phyloP scores from a whole-genome alignment of 2,797 vertebrate genomes.

The Nyctibius grandis region DNA sequence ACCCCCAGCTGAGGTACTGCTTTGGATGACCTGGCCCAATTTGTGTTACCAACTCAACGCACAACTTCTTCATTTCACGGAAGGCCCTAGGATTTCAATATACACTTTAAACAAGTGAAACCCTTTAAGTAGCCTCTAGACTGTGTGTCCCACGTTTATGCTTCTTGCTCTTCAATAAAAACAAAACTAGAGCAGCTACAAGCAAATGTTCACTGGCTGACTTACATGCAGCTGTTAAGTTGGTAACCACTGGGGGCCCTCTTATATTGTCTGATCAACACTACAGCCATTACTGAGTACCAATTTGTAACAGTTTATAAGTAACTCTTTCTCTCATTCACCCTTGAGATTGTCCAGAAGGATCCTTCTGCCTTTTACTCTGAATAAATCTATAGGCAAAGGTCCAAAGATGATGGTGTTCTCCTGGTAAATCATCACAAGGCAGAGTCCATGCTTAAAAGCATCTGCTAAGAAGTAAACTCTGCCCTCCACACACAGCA shows the following conservation, averaged over 20 bases:
- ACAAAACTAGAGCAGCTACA: conserved; percentile 66
- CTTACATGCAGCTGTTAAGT: conserved; percentile 71
- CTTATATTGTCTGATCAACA: conserved; percentile 71
- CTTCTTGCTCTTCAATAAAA: conserved; percentile 70
- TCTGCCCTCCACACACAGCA: conserved; percentile 43
- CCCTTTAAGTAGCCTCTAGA: conserved; percentile 58
- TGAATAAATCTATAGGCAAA: conserved; percentile 67
- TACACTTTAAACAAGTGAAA: conserved; percentile 56
- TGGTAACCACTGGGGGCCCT: conserved; percentile 62
- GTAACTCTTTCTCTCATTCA: conserved; percentile 60
- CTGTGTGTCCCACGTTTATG: conserved; percentile 60
- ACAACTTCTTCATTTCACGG: background rate
- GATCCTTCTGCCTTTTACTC: conserved; percentile 57
- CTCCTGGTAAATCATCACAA: conserved; percentile 34
- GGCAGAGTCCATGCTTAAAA: conserved; percentile 34
- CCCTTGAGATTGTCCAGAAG: conserved; percentile 59
- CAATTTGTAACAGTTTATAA: conserved; percentile 74
- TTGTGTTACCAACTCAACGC: background rate
- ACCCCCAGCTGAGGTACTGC: background rate
- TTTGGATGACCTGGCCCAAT: background rate
- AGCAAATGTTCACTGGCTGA: conserved; percentile 69
- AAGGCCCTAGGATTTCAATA: conserved; percentile 48
- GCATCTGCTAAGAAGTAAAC: conserved; percentile 33
- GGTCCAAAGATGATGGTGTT: conserved; percentile 55
- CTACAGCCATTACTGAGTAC: conserved; percentile 65